phyloP scores from a whole-genome alignment of 2,797 vertebrate genomes.

The Microcaecilia unicolor region DNA sequence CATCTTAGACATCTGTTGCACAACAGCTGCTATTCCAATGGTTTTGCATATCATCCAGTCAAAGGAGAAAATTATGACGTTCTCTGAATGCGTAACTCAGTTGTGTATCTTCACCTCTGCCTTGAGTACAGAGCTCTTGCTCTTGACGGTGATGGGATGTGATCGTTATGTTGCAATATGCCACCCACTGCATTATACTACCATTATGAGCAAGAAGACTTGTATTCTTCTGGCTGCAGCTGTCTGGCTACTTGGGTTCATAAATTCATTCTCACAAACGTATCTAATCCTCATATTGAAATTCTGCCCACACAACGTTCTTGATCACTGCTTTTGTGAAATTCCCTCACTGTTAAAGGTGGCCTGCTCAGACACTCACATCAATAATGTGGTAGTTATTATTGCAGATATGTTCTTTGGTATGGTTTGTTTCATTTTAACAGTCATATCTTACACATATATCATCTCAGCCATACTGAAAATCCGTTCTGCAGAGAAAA shows the following conservation, averaged over 20 bases:
- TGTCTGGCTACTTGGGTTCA: neutral
- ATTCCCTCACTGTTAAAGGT: conserved; percentile 8
- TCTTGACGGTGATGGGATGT: conserved; percentile 14
- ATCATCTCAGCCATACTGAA: conserved; percentile 12
- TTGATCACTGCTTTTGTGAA: conserved; percentile 14
- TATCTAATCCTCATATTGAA: conserved; percentile 3
- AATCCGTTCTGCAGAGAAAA: neutral
- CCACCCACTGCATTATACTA: conserved; percentile 6
- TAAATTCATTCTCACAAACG: conserved; percentile 5
- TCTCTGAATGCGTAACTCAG: neutral
- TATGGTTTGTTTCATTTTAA: conserved; percentile 7
- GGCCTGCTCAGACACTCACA: conserved; percentile 7
- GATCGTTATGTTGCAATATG: conserved; percentile 16
- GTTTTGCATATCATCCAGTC: neutral
- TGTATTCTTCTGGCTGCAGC: neutral
- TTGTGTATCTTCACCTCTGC: neutral
- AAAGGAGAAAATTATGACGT: conserved; percentile 3
- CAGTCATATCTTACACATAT: conserved; percentile 2
- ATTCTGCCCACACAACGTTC: conserved; percentile 1
- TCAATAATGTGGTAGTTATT: conserved; percentile 8
- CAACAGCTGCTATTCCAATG: neutral
- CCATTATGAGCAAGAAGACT: conserved; percentile 6
- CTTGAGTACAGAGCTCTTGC: conserved; percentile 5
- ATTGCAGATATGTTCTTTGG: conserved; percentile 4
- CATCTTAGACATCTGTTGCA: conserved; percentile 3